Evolutionary conservation across 2,888 invertebrate genomes (phyloP).

Genomic region (Holacanthella duospinosa): DNA sequence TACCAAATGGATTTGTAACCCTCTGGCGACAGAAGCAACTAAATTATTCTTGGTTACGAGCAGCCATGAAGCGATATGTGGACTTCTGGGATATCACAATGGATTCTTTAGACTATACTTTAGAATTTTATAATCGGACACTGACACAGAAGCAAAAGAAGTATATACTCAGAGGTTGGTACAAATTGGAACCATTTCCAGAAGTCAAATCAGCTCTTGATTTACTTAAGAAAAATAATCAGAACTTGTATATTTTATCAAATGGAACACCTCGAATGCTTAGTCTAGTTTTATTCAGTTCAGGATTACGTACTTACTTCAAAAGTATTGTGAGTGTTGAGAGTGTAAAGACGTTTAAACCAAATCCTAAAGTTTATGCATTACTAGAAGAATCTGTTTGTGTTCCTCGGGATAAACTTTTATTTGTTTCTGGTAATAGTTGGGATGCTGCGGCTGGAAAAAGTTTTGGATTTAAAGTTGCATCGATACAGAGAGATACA

Average conservation of each 20-base stretch:
- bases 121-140: neutral
- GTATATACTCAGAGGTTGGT: neutral
- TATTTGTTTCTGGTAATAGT: constrained; percentile 1
- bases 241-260: neutral
- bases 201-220: neutral
- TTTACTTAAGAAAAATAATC: neutral
- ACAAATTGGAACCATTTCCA: neutral
- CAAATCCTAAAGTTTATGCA: neutral
- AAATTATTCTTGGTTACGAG: constrained; percentile 6
- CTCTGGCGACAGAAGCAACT: constrained; percentile 6
- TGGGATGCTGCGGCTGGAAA: constrained; percentile 2
- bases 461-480: neutral
- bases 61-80: neutral
- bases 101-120: neutral
- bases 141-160: neutral
- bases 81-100: constrained; percentile 3
- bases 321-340: constrained; percentile 1
- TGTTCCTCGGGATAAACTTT: neutral
- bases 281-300: neutral
- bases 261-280: constrained; percentile 2
- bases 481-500: neutral
- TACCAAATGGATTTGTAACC: neutral
- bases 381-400: too few species aligned
- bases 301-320: neutral
- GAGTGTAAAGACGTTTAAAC: neutral